A percentile compares a stretch with the other conserved stretches of the same genome.
These are phyloP conservation scores for Planococcus citri DNA, from an alignment of 1,140 invertebrate species.

Conservation along the genomic window DNA sequence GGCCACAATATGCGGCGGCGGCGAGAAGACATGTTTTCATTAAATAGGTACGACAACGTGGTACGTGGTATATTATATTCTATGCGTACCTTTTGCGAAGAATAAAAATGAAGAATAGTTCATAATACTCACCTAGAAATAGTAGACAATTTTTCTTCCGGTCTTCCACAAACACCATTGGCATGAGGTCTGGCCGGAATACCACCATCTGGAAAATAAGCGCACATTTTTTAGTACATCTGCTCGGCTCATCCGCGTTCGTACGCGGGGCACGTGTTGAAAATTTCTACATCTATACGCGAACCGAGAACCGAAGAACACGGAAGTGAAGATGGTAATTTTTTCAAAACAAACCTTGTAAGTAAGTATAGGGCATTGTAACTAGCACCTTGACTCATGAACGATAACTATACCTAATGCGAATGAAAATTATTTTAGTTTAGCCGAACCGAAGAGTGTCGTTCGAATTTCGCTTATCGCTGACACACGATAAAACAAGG, in stretches of 20 bases:
- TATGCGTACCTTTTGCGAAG: too few species aligned
- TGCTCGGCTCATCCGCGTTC: neutral
- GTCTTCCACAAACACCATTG: slow-evolving; percentile 9
- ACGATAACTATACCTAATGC: neutral
- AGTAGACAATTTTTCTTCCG: slow-evolving; percentile 12
- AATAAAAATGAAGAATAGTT: too few species aligned
- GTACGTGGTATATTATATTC: too few species aligned
- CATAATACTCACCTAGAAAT: slow-evolving; percentile 5
- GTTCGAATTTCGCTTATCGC: neutral
- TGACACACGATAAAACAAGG: neutral
- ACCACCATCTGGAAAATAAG: slow-evolving; percentile 1
- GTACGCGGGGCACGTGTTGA: too few species aligned
- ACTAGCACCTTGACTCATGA: neutral
- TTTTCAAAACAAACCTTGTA: slow-evolving; percentile 1
- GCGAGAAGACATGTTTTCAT: too few species aligned
- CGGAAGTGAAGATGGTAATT: neutral
- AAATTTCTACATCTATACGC: too few species aligned
- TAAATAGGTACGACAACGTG: too few species aligned
- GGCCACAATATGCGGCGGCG: too few species aligned
- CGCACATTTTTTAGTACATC: neutral
- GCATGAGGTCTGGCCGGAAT: slow-evolving; percentile 11
- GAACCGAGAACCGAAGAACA: neutral
- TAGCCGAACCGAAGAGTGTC: neutral
- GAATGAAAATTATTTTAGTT: neutral
- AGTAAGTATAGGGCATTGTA: neutral